A percentile compares a stretch with the other conserved stretches of the same genome.
Conservation (phyloP, 2,797 vertebrate species). For the Sciurus vulgaris region DNA sequence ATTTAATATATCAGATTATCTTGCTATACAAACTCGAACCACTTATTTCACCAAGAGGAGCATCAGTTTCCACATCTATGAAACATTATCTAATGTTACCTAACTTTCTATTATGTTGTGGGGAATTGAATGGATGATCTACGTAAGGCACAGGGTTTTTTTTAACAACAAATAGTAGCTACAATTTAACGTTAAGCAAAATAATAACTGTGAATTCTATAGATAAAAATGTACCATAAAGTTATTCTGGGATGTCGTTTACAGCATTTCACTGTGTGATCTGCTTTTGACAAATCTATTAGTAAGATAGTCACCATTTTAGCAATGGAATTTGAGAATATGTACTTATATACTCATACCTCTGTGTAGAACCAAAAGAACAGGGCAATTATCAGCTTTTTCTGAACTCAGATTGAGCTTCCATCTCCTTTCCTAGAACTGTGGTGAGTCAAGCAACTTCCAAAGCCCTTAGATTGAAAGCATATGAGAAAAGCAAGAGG, state of each 20-base stretch:
- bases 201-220: neutral
- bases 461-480: neutral
- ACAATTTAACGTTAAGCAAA: neutral
- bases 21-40: neutral
- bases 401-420: neutral
- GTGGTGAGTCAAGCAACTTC: neutral
- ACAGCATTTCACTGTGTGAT: neutral
- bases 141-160: neutral
- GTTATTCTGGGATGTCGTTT: neutral
- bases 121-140: neutral
- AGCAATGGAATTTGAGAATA: neutral
- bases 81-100: neutral
- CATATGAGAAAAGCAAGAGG: neutral
- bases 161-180: neutral
- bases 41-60: neutral
- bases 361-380: neutral
- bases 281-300: neutral
- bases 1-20: neutral
- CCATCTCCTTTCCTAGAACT: neutral
- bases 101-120: neutral
- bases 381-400: neutral
- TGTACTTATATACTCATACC: neutral
- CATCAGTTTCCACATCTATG: neutral
- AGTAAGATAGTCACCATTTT: neutral
- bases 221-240: neutral